phyloP scores from a whole-genome alignment of 2,113 vertebrate species.

The Micronycteris hirsuta region DNA sequence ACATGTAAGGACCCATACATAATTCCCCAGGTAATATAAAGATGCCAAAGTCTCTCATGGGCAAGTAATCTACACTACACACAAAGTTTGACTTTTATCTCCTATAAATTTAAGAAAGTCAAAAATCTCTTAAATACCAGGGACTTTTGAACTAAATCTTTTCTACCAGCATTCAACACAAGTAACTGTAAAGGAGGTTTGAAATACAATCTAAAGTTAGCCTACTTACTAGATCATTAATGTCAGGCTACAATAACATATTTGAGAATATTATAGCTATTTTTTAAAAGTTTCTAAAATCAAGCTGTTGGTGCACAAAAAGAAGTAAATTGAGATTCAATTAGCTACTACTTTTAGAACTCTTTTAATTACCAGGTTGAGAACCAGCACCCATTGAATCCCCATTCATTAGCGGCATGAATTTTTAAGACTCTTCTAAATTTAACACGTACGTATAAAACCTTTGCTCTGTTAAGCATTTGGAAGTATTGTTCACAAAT shows the following conservation, averaged over 20 bases:
- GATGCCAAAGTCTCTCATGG: neutral
- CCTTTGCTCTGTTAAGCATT: neutral
- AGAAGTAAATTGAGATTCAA: constrained; percentile 56
- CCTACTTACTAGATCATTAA: constrained; percentile 62
- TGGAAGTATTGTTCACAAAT: neutral
- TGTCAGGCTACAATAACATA: constrained; percentile 53
- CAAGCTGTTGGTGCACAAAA: constrained; percentile 42
- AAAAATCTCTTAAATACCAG: neutral
- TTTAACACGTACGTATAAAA: neutral
- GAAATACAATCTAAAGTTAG: constrained; percentile 48
- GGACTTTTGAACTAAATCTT: constrained; percentile 18
- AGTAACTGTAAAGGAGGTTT: constrained; percentile 41
- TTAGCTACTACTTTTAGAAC: constrained; percentile 63
- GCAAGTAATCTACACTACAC: neutral
- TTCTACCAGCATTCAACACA: neutral
- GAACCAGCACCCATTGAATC: neutral
- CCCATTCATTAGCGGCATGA: neutral
- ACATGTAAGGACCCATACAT: neutral
- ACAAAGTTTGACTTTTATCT: neutral
- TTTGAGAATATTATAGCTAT: constrained; percentile 38
- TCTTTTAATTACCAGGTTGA: constrained; percentile 48
- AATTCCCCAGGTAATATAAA: neutral
- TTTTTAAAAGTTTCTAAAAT: constrained; percentile 54
- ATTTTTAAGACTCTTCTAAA: constrained; percentile 18
- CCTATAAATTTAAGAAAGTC: neutral